phyloP scores from a whole-genome alignment of 1,140 invertebrate species.

The Liolophura sinensis region DNA sequence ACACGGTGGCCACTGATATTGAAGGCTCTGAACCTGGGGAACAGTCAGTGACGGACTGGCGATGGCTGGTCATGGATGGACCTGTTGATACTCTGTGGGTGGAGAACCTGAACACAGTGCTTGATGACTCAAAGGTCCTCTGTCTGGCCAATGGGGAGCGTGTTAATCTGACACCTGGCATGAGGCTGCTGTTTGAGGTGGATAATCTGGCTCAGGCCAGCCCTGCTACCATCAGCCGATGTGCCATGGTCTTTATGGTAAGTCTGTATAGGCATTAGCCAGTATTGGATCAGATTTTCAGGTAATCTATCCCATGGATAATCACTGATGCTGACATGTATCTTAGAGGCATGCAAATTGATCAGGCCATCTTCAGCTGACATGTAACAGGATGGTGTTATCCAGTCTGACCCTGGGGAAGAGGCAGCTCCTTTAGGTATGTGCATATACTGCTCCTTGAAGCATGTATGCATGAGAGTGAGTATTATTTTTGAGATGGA shows the following conservation, averaged over 20 bases:
- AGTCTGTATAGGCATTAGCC: conserved; percentile 11
- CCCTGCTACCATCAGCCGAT: conserved; percentile 56
- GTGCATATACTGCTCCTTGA: no score
- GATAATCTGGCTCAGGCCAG: conserved; percentile 56
- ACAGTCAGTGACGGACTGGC: conserved; percentile 23
- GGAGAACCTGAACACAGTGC: conserved; percentile 58
- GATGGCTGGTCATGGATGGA: conserved; percentile 58
- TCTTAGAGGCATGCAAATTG: no score
- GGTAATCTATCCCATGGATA: no score
- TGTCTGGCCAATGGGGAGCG: conserved; percentile 58
- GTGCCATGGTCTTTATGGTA: conserved; percentile 62
- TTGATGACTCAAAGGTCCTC: conserved; percentile 57
- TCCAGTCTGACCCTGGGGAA: no score
- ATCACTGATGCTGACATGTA: no score
- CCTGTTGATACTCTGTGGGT: conserved; percentile 59
- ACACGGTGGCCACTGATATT: background rate
- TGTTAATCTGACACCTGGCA: conserved; percentile 48
- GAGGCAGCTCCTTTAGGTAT: no score
- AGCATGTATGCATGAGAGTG: no score
- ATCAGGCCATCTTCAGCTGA: no score
- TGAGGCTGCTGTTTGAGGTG: conserved; percentile 57
- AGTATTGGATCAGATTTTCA: no score
- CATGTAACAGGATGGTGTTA: no score
- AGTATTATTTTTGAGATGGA: no score
- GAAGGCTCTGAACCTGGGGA: background rate